Percentiles rank a stretch among this genome's conserved stretches.
Conservation (phyloP, 2,888 invertebrate genomes). For the Julus scanicus region DNA sequence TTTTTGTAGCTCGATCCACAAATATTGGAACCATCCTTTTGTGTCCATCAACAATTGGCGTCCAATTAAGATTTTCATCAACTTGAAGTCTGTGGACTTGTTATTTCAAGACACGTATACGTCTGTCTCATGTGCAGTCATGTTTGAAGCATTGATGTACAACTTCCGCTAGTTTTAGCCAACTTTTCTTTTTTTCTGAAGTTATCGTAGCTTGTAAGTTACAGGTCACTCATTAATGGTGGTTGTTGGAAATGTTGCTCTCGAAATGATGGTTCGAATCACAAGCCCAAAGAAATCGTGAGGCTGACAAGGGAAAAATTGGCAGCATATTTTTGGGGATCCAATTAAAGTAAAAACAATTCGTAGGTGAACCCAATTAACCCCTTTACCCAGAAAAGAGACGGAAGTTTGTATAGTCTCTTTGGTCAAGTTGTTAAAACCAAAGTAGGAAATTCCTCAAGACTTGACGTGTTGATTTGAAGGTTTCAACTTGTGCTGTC, state of each 20-base stretch:
- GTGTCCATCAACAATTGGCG: no score
- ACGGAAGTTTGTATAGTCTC: neutral
- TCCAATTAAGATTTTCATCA: no score
- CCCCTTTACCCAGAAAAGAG: conserved; percentile 24
- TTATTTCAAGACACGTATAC: no score
- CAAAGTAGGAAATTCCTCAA: neutral
- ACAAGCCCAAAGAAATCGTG: neutral
- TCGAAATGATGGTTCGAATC: neutral
- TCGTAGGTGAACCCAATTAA: neutral
- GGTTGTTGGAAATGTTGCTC: neutral
- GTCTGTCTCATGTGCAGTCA: no score
- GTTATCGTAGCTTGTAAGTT: neutral
- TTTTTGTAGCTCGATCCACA: no score
- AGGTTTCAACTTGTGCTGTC: neutral
- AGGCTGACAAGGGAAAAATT: neutral
- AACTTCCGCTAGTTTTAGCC: neutral
- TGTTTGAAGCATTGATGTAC: neutral
- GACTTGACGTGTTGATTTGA: conserved; percentile 3
- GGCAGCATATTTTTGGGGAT: neutral
- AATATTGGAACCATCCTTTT: no score
- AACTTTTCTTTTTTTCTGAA: neutral
- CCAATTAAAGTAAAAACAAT: conserved; percentile 23
- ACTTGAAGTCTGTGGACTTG: no score
- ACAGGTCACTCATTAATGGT: neutral
- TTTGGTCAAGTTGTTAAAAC: neutral